Evolutionary conservation across 2,113 vertebrate genomes (phyloP), one percentile per base, ranked within the genome.

Genomic region (Hippocampus mohnikei): DNA sequence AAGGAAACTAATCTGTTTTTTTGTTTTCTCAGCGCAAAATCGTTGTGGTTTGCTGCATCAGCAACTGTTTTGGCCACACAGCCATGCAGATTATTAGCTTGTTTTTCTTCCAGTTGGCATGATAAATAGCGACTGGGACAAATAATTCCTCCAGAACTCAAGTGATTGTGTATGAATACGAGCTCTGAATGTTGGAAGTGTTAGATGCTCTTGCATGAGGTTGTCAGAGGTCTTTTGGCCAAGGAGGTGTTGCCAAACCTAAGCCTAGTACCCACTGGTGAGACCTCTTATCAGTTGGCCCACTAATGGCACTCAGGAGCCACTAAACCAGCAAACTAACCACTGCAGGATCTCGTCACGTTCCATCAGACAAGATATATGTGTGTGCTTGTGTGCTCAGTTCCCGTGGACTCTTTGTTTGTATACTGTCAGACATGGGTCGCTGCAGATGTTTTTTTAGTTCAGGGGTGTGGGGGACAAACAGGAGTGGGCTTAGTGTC

Each of bases 251-350:
- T 82, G 77, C 82, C 72, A 64, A 29, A 52, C 63, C 68, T 75
- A 77, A 84, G 60, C 66, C 79, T 50, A 68, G 59, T 63, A 11
- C 42, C 66, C 59, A 70, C 61, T 69, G 71, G 65, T 80, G 70
- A 61, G 72, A 81, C 74, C 61, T 48, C 63, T n/a, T 77, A 76
- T 82, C 72, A 73, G 77, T 66, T 20, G 13, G 63, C 15, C 63
- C 18, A 65, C 76, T 85, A 88, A 87, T 88, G 84, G 84, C 74
- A 81, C 80, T 85, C 76, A 81, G 83, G 80, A 85, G 71, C 80
- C 72, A 79, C 85, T 87, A 88, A 90, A 88, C 80, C 74, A 88
- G 88, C 89, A 88, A 79, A 78, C 81, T 71, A 76, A 75, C 82
- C 83, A 82, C 75, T 58, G 29, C 74, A 81, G 74, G 77, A 77